These are phyloP conservation scores for Ormyrus thymus DNA, from an alignment of 2,888 invertebrate species.

Conservation along the genomic window DNA sequence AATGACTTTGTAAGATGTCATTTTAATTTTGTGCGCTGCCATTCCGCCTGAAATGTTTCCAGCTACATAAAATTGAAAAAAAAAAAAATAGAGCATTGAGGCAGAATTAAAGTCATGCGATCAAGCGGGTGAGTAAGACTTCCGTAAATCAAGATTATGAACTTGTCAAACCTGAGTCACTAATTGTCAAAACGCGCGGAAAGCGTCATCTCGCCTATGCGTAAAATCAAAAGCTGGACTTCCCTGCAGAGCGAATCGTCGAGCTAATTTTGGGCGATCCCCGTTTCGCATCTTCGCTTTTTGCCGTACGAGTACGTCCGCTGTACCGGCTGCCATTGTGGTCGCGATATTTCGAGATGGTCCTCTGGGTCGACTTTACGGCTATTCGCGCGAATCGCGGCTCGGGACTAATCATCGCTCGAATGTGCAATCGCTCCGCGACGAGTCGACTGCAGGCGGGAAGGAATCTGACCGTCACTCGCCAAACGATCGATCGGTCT, in stretches of 20 bases:
- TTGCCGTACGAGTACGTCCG: neutral
- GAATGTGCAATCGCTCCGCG: too few species aligned
- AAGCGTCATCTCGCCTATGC: neutral
- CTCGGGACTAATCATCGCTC: neutral
- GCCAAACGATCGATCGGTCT: too few species aligned
- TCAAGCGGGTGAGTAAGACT: too few species aligned
- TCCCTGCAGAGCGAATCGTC: neutral
- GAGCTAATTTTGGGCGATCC: slow-evolving; percentile 9
- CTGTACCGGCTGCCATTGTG: neutral
- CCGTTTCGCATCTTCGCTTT: neutral
- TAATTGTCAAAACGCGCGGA: neutral
- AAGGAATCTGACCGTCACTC: too few species aligned
- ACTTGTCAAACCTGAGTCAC: neutral
- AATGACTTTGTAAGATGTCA: too few species aligned
- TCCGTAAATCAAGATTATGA: neutral
- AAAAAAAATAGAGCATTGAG: too few species aligned
- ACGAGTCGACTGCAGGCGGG: too few species aligned
- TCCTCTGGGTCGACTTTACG: slow-evolving; percentile 1
- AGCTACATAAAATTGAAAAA: too few species aligned
- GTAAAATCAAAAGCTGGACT: neutral
- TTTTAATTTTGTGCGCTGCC: too few species aligned
- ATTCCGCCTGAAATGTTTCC: too few species aligned
- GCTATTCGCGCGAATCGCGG: neutral
- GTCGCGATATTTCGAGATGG: slow-evolving; percentile 8
- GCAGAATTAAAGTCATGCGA: too few species aligned